Percentiles rank a stretch among this genome's conserved stretches.
phyloP scores from a whole-genome alignment of 1,140 invertebrate genomes.

The Hydropsyche tenuis region DNA sequence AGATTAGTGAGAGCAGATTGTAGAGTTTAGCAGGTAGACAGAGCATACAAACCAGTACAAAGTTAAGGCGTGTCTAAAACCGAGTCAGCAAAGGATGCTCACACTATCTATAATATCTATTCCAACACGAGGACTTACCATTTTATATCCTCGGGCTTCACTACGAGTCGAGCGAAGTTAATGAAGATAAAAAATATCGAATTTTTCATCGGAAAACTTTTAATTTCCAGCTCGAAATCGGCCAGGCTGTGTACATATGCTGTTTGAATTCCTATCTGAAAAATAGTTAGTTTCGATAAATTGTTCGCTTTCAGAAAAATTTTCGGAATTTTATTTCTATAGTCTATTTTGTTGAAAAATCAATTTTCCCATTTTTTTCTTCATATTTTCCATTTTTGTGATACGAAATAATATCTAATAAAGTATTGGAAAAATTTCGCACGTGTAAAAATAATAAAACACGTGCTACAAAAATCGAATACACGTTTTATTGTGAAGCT shows the following conservation, averaged over 20 bases:
- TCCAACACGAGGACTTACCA: not conserved
- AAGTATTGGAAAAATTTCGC: not conserved
- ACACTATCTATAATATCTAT: slow-evolving; percentile 15
- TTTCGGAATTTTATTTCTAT: not conserved
- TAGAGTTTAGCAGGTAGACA: slow-evolving; percentile 29
- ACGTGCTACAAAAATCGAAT: not conserved
- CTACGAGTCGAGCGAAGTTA: not conserved
- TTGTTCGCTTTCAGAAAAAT: not conserved
- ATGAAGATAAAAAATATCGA: not conserved
- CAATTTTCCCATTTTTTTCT: not conserved
- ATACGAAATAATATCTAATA: not conserved
- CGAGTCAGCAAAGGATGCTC: slow-evolving; percentile 20
- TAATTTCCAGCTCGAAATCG: too few relatives aligned
- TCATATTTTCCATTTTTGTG: not conserved
- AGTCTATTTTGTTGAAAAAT: not conserved
- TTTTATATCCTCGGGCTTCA: not conserved
- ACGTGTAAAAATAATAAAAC: not conserved
- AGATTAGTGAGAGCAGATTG: slow-evolving; percentile 25
- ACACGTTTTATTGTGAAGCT: slow-evolving; percentile 7
- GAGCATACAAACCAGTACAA: slow-evolving; percentile 22
- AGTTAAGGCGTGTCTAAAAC: slow-evolving; percentile 32
- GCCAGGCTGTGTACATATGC: too few relatives aligned
- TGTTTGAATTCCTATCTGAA: too few relatives aligned
- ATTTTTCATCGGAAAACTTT: slow-evolving; percentile 14
- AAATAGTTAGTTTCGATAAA: too few relatives aligned